Evolutionary conservation across 1,140 invertebrate genomes (phyloP).

Genomic region (Aphelenchoides fujianensis): DNA sequence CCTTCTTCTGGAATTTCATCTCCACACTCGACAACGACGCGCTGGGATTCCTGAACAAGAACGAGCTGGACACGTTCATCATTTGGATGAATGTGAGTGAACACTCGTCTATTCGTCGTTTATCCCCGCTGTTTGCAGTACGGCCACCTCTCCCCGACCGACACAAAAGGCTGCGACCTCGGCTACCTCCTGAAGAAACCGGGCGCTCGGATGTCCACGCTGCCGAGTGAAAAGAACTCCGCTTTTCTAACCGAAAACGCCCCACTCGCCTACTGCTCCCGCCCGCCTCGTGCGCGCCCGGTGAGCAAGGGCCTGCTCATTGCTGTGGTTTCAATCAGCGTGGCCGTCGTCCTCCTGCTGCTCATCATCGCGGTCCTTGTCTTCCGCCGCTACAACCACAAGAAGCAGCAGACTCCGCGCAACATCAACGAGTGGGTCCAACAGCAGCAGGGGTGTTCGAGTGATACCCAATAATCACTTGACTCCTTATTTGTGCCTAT

Average conservation of each 20-base stretch:
- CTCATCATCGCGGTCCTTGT: not conserved
- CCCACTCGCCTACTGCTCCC: not conserved
- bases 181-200: not conserved
- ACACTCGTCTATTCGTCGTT: no score
- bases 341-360: not conserved
- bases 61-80: not conserved
- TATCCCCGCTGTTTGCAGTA: no score
- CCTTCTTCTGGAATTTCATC: not conserved
- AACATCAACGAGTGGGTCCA: not conserved
- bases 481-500: no score
- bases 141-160: not conserved
- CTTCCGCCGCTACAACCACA: not conserved
- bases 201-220: not conserved
- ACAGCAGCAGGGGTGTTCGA: no score
- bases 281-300: not conserved
- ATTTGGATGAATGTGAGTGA: not conserved
- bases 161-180: not conserved
- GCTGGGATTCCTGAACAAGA: not conserved
- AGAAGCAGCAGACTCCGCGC: not conserved
- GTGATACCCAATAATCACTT: no score
- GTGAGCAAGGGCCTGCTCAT: not conserved
- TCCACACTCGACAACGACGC: not conserved
- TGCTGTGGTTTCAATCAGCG: not conserved
- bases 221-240: not conserved
- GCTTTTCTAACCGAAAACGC: not conserved